phyloP scores from a whole-genome alignment of 30 jellyfish, hydroid and myxozoan genomes.

The Pseudorhiza aurosa region DNA sequence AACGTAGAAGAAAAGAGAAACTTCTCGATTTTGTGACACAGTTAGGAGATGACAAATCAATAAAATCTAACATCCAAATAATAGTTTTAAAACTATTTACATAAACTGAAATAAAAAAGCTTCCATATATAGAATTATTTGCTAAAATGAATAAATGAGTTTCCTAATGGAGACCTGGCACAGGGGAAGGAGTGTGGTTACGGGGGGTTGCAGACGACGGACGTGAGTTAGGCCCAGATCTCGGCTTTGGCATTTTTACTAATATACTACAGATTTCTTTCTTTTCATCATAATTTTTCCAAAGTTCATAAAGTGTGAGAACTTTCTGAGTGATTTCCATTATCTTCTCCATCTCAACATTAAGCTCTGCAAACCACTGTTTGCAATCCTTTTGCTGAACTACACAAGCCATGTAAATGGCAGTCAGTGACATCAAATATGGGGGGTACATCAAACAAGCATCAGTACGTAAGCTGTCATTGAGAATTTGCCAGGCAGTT shows the following conservation, averaged over 20 bases:
- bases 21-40: too few relatives aligned
- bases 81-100: too few relatives aligned
- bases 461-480: conserved; percentile 87
- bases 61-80: too few relatives aligned
- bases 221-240: conserved; percentile 81
- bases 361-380: conserved; percentile 94
- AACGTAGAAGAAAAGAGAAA: too few relatives aligned
- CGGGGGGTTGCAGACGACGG: conserved; percentile 93
- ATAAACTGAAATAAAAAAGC: too few relatives aligned
- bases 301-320: conserved; percentile 83
- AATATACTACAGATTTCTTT: conserved; percentile 74
- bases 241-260: conserved; percentile 92
- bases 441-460: conserved; percentile 87
- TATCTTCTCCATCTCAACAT: conserved; percentile 76
- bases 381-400: conserved; percentile 89
- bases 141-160: too few relatives aligned
- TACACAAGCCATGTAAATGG: conserved; percentile 95
- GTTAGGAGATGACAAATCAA: too few relatives aligned
- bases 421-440: conserved; percentile 84
- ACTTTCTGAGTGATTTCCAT: conserved; percentile 78
- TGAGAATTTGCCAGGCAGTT: conserved; percentile 89
- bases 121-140: too few relatives aligned
- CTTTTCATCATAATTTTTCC: conserved; percentile 90
- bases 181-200: conserved; percentile 95
- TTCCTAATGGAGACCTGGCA: conserved; percentile 54